These are phyloP conservation scores for Chaetura pelagica DNA, from an alignment of 2,113 vertebrate species.

Conservation along the genomic window DNA sequence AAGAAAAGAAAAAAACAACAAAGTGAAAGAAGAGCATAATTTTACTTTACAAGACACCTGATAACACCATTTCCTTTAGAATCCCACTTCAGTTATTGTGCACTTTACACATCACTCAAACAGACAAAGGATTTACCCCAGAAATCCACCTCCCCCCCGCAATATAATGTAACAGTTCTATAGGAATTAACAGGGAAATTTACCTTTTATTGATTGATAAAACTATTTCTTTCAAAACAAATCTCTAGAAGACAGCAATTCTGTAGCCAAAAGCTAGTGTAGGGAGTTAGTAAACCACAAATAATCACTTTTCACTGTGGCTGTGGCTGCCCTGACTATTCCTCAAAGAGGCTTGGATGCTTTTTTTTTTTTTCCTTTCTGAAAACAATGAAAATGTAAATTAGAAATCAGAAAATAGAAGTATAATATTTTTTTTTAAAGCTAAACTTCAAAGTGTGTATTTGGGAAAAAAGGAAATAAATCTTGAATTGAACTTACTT, in stretches of 20 bases:
- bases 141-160: neutral
- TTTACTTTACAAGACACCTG: neutral
- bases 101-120: neutral
- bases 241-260: neutral
- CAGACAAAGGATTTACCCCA: neutral
- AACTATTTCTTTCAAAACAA: neutral
- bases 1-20: neutral
- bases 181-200: neutral
- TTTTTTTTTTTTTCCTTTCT: neutral
- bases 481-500: neutral
- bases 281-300: neutral
- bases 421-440: neutral
- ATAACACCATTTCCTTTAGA: neutral
- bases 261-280: neutral
- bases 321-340: neutral
- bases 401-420: neutral
- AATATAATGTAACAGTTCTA: neutral
- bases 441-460: neutral
- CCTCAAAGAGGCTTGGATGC: neutral
- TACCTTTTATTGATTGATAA: neutral
- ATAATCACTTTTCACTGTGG: neutral
- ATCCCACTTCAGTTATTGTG: neutral
- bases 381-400: neutral
- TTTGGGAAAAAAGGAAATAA: neutral
- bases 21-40: neutral